Conservation (phyloP, 2,113 vertebrate species). For the Polyodon spathula region DNA sequence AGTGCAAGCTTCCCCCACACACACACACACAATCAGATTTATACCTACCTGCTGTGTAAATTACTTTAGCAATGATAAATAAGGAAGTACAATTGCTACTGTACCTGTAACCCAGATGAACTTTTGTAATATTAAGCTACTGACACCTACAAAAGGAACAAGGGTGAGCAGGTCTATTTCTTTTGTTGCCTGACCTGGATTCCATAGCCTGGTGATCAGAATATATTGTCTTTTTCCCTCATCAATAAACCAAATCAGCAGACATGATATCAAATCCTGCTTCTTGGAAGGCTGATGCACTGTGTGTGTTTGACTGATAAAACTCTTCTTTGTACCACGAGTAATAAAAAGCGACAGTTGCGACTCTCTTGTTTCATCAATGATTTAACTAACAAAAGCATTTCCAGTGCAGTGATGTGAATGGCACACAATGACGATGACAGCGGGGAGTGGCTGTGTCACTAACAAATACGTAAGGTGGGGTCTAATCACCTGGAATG, state of each 20-base stretch:
- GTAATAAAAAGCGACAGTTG: not conserved
- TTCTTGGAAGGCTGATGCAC: not conserved
- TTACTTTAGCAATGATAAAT: conserved; percentile 20
- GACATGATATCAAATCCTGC: conserved; percentile 12
- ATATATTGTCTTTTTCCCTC: too few relatives aligned
- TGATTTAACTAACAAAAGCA: conserved; percentile 22
- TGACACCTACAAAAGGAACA: too few relatives aligned
- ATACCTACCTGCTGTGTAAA: conserved; percentile 25
- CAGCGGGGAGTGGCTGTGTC: not conserved
- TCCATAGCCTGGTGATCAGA: too few relatives aligned
- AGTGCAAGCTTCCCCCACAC: not conserved
- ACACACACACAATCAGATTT: not conserved
- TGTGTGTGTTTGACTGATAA: conserved; percentile 12
- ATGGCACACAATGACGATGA: conserved; percentile 19
- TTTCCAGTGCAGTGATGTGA: conserved; percentile 8
- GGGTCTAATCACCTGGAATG: conserved; percentile 5
- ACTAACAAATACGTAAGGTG: not conserved
- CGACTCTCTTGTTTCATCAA: conserved; percentile 19
- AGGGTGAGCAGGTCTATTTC: too few relatives aligned
- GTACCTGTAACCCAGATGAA: too few relatives aligned
- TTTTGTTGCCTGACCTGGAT: too few relatives aligned
- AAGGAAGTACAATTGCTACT: conserved; percentile 11
- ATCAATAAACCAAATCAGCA: not conserved
- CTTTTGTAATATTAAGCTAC: too few relatives aligned
- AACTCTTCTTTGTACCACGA: conserved; percentile 10